Evolutionary conservation across 2,888 invertebrate species (phyloP).

Genomic region (Drosophila fungiperda): DNA sequence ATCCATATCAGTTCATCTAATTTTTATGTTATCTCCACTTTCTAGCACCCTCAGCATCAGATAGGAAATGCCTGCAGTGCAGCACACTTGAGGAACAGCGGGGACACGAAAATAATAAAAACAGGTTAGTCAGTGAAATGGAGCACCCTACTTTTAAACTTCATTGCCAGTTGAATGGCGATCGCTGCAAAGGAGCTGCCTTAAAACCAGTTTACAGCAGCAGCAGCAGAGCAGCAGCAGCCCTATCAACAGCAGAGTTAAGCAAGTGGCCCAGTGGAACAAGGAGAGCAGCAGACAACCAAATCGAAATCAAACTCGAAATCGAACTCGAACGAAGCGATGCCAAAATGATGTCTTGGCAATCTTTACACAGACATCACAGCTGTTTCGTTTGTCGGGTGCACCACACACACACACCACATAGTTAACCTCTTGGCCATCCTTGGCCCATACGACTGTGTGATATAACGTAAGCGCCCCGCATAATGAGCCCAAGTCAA

Average conservation of each 20-base stretch:
- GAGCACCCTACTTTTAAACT: conserved; percentile 76
- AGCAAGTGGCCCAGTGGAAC: conserved; percentile 72
- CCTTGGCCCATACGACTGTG: conserved; percentile 57
- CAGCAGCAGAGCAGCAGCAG: conserved; percentile 57
- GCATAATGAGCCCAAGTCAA: conserved; percentile 73
- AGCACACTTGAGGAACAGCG: conserved; percentile 17
- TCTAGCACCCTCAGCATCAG: conserved; percentile 1
- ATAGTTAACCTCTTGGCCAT: conserved; percentile 36
- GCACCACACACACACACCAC: conserved; percentile 4
- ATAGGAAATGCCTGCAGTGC: conserved; percentile 41
- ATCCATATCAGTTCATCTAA: background rate
- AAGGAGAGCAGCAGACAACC: conserved; percentile 40
- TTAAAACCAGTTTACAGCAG: conserved; percentile 66
- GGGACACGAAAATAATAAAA: conserved; percentile 29
- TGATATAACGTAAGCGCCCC: conserved; percentile 71
- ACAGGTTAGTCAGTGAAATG: conserved; percentile 75
- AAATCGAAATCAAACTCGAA: conserved; percentile 1
- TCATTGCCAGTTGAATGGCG: conserved; percentile 72
- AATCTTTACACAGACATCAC: conserved; percentile 1
- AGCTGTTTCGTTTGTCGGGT: conserved; percentile 39
- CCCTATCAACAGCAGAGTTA: conserved; percentile 28
- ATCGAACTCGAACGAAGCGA: conserved; percentile 4
- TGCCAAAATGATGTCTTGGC: background rate
- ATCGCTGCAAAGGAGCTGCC: conserved; percentile 52
- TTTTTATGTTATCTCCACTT: background rate